Percentiles rank a stretch among this genome's conserved stretches.
These are phyloP conservation scores for Augiades crinisus DNA, from an alignment of 2,888 invertebrate species.

Conservation along the genomic window DNA sequence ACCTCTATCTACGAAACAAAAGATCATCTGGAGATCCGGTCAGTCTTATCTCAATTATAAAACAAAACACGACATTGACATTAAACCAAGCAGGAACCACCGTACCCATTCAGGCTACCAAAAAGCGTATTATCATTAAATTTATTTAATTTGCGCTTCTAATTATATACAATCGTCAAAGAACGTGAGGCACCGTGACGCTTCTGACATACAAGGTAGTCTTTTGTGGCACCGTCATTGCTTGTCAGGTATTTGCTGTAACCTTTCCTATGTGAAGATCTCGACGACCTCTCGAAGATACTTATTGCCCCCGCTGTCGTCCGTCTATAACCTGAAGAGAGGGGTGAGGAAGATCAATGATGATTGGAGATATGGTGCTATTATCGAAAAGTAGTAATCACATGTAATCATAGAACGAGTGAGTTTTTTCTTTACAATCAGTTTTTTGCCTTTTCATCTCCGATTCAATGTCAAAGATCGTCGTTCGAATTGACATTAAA, in stretches of 20 bases:
- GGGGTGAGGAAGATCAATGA: constrained; percentile 43
- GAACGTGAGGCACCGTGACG: constrained; percentile 62
- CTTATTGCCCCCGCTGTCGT: constrained; percentile 34
- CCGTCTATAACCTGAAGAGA: constrained; percentile 29
- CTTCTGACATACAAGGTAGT: constrained; percentile 73
- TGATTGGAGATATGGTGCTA: constrained; percentile 47
- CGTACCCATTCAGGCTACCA: constrained; percentile 34
- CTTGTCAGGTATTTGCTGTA: constrained; percentile 67
- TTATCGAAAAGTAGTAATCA: constrained; percentile 75
- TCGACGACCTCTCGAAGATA: constrained; percentile 39
- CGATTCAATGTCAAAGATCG: constrained; percentile 72
- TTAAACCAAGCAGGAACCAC: constrained; percentile 36
- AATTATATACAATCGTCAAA: constrained; percentile 70
- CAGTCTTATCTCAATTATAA: constrained; percentile 27
- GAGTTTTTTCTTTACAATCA: constrained; percentile 63
- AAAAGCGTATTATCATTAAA: constrained; percentile 43
- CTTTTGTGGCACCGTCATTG: constrained; percentile 71
- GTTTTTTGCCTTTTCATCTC: constrained; percentile 58
- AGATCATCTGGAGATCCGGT: background rate
- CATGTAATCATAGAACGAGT: constrained; percentile 65
- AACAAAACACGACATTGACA: constrained; percentile 60
- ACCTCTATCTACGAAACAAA: too few relatives aligned
- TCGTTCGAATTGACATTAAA: constrained; percentile 72
- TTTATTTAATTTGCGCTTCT: constrained; percentile 72
- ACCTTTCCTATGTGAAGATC: constrained; percentile 51